phyloP scores from a whole-genome alignment of 2,113 vertebrate genomes.

The Austrofundulus limnaeus region DNA sequence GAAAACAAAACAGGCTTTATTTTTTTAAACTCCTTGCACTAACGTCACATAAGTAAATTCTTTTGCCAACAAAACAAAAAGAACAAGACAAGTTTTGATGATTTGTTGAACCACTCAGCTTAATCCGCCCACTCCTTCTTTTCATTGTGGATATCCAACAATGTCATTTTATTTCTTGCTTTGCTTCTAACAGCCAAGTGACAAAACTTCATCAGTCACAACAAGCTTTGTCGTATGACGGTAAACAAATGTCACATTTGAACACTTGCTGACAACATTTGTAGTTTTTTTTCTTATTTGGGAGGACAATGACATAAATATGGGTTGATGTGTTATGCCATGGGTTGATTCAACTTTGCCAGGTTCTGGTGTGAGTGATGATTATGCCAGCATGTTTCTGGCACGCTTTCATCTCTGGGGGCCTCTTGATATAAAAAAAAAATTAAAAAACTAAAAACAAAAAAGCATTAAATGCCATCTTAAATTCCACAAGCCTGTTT shows the following conservation, averaged over 20 bases:
- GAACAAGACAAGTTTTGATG: background rate
- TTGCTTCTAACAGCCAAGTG: background rate
- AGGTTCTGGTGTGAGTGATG: background rate
- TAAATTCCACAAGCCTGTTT: slow-evolving; percentile 10
- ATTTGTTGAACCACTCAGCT: background rate
- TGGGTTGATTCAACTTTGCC: background rate
- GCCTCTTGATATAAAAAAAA: slow-evolving; percentile 15
- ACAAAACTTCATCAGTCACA: slow-evolving; percentile 1
- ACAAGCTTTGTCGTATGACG: background rate
- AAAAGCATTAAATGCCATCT: slow-evolving; percentile 7
- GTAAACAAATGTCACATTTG: slow-evolving; percentile 1
- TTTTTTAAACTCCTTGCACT: background rate
- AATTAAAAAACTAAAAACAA: too few relatives aligned
- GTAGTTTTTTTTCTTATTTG: background rate
- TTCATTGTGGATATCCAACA: background rate
- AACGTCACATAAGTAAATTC: background rate
- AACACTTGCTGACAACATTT: background rate
- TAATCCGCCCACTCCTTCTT: background rate
- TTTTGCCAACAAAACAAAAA: slow-evolving; percentile 1
- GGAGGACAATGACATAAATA: background rate
- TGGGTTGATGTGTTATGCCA: background rate
- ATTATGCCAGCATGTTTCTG: slow-evolving; percentile 4
- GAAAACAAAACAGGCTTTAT: background rate
- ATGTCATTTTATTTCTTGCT: background rate
- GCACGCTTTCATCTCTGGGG: background rate